phyloP scores from a whole-genome alignment of 2,797 vertebrate genomes.

The Alcedo atthis region DNA sequence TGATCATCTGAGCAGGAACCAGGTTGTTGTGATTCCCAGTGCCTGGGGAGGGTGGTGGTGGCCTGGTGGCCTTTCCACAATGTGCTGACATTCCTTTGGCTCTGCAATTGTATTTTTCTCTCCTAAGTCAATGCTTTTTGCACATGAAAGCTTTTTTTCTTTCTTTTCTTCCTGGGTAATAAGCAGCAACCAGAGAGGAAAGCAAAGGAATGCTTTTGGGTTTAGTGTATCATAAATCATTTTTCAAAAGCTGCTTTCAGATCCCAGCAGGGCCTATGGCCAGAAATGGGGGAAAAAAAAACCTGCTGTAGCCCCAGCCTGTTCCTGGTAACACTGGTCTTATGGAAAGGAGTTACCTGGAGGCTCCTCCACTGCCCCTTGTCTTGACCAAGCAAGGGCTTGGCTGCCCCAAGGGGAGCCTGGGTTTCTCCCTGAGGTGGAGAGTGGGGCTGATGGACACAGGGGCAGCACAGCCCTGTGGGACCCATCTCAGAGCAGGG shows the following conservation, averaged over 20 bases:
- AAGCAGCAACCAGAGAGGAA: neutral
- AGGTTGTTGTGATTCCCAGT: neutral
- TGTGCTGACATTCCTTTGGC: constrained; percentile 11
- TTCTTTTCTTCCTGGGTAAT: neutral
- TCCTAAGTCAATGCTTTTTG: constrained; percentile 47
- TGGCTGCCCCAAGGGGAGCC: neutral
- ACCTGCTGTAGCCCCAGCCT: neutral
- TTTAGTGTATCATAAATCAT: constrained; percentile 56
- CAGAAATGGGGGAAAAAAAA: neutral
- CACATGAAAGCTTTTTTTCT: constrained; percentile 24
- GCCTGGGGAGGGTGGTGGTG: neutral
- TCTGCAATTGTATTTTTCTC: constrained; percentile 12
- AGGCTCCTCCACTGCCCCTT: neutral
- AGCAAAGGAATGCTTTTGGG: constrained; percentile 32
- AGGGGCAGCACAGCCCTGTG: neutral
- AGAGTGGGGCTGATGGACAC: neutral
- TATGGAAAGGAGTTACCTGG: neutral
- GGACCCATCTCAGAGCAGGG: neutral
- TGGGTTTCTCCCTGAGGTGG: accelerated
- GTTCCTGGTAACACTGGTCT: neutral
- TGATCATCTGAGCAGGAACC: neutral
- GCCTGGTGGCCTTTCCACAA: neutral
- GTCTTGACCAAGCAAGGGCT: neutral
- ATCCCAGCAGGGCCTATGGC: neutral
- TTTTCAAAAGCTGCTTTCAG: constrained; percentile 41